Evolutionary conservation across 2,888 invertebrate species (phyloP).

Genomic region (Marronus borbonicus): DNA sequence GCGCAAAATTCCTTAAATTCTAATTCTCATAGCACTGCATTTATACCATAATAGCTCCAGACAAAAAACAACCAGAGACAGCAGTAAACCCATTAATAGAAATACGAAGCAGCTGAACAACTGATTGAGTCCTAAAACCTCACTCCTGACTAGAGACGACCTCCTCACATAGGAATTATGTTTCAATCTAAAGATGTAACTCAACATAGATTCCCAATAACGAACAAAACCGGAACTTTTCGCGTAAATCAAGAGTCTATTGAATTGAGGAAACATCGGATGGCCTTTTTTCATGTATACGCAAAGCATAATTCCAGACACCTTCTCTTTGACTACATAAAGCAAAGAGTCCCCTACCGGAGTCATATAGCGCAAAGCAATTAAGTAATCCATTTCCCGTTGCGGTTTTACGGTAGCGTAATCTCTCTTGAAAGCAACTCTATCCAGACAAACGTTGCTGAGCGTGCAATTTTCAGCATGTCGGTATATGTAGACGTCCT

Average conservation of each 20-base stretch:
- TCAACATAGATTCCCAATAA: conserved; percentile 31
- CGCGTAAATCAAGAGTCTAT: not conserved
- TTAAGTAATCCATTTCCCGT: conserved; percentile 25
- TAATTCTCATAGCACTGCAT: not conserved
- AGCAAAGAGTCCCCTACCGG: conserved; percentile 19
- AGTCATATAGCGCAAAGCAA: conserved; percentile 14
- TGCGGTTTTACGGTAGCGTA: conserved; percentile 26
- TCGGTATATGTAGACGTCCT: conserved; percentile 12
- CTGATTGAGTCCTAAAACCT: not conserved
- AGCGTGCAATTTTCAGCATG: conserved; percentile 9
- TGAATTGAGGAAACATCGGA: conserved; percentile 40
- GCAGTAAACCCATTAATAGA: conserved; percentile 2
- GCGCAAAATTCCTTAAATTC: not conserved
- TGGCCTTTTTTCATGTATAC: conserved; percentile 39
- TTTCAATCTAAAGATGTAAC: conserved; percentile 24
- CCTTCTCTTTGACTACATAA: conserved; percentile 37
- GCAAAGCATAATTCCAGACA: conserved; percentile 1
- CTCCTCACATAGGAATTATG: conserved; percentile 16
- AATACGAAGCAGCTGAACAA: conserved; percentile 25
- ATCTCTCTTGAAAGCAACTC: conserved; percentile 25
- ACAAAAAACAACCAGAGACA: conserved; percentile 20
- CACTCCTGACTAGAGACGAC: not conserved
- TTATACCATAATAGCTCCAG: conserved; percentile 26
- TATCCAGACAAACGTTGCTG: not conserved
- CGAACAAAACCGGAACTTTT: conserved; percentile 16